phyloP scores from a whole-genome alignment of 2,888 invertebrate species.

The Perizoma flavofasciatum region DNA sequence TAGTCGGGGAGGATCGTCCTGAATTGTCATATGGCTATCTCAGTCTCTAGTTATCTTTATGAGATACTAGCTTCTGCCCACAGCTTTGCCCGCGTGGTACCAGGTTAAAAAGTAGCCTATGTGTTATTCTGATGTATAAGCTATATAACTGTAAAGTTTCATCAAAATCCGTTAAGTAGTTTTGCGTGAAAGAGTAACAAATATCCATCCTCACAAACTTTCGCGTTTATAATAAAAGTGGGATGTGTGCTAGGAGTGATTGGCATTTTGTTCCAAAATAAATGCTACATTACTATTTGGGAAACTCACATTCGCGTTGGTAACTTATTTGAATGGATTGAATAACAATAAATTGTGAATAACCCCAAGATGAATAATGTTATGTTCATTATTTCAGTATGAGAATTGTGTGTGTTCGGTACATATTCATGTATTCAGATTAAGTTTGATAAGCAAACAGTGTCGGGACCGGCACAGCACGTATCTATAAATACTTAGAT shows the following conservation, averaged over 20 bases:
- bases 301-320: constrained; percentile 8
- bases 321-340: constrained; percentile 15
- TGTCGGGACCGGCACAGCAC: constrained; percentile 28
- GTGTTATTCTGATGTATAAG: no score
- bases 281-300: constrained; percentile 3
- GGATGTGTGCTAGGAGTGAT: constrained; percentile 36
- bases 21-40: constrained; percentile 74
- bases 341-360: constrained; percentile 18
- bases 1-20: constrained; percentile 67
- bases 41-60: constrained; percentile 58
- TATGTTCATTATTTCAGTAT: constrained; percentile 34
- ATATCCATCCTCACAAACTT: no score
- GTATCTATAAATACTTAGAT: constrained; percentile 22
- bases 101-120: no score
- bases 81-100: no score
- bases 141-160: no score
- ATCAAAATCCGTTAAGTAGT: no score
- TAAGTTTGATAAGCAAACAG: constrained; percentile 59
- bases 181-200: no score
- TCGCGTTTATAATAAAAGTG: no score
- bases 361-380: constrained; percentile 21
- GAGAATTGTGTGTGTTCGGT: constrained; percentile 39
- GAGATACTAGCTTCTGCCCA: no score
- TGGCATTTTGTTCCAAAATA: constrained; percentile 18
- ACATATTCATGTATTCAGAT: constrained; percentile 66